A percentile compares a stretch with the other conserved stretches of the same genome.
These are phyloP conservation scores for Labroides dimidiatus DNA, from an alignment of 2,797 vertebrate genomes.

Conservation along the genomic window DNA sequence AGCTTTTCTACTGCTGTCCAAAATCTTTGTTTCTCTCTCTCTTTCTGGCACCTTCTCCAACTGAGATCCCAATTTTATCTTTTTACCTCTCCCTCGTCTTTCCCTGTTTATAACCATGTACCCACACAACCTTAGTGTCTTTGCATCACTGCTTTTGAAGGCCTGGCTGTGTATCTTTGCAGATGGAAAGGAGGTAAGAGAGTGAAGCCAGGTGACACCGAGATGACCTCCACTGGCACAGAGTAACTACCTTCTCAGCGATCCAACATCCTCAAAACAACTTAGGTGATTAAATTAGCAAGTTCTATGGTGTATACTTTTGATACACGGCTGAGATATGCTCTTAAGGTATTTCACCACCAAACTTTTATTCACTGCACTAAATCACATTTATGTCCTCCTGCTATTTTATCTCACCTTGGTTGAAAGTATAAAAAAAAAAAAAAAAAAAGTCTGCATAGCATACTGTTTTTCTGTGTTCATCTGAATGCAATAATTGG, in stretches of 20 bases:
- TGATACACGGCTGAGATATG: conserved; percentile 66
- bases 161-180: conserved; percentile 50
- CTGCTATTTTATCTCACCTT: conserved; percentile 57
- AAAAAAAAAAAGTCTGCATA: conserved; percentile 42
- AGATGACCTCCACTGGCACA: conserved; percentile 64
- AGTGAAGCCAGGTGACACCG: conserved; percentile 47
- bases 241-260: conserved; percentile 51
- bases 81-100: conserved; percentile 22
- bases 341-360: conserved; percentile 71
- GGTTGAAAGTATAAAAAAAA: conserved; percentile 39
- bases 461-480: conserved; percentile 29
- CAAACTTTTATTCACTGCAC: conserved; percentile 64
- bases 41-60: conserved; percentile 12
- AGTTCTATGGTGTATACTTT: conserved; percentile 58
- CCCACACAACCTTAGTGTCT: conserved; percentile 67
- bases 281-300: conserved; percentile 79
- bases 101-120: conserved; percentile 32
- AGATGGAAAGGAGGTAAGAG: conserved; percentile 35
- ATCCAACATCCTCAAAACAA: conserved; percentile 67
- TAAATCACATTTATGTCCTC: conserved; percentile 72
- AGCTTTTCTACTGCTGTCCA: conserved; percentile 55
- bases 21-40: conserved; percentile 39
- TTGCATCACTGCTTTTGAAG: conserved; percentile 56
- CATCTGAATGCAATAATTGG: conserved; percentile 34
- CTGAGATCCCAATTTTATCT: conserved; percentile 11